A percentile compares a stretch with the other conserved stretches of the same genome.
Conservation (phyloP, 2,888 invertebrate genomes). For the Phytoseiulus persimilis region DNA sequence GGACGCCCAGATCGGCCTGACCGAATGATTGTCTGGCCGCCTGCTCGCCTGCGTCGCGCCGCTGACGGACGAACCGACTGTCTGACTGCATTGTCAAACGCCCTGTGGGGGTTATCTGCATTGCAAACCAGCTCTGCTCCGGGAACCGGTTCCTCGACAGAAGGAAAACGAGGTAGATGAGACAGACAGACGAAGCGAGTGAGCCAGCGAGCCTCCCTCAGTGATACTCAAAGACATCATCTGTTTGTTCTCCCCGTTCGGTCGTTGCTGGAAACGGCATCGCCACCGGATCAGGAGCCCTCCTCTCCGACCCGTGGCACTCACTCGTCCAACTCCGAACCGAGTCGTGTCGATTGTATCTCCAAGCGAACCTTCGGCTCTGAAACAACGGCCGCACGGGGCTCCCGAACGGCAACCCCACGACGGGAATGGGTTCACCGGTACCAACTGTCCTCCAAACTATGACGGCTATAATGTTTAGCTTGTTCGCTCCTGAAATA, state of each 20-base stretch:
- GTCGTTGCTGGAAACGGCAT: neutral
- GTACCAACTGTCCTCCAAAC: too few relatives aligned
- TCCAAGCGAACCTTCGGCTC: neutral
- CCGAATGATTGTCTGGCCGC: too few relatives aligned
- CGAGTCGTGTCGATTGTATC: neutral
- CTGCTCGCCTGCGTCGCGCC: too few relatives aligned
- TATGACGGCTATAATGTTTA: too few relatives aligned
- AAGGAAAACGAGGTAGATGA: neutral
- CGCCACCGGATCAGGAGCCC: neutral
- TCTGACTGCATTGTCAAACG: neutral
- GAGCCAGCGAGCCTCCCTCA: neutral
- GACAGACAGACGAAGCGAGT: neutral
- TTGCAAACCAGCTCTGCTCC: conserved; percentile 29
- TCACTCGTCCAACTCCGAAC: neutral
- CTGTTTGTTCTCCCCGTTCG: neutral
- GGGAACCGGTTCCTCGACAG: neutral
- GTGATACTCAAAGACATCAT: neutral
- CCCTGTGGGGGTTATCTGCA: conserved; percentile 32
- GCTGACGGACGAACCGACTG: neutral
- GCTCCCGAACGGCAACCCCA: neutral
- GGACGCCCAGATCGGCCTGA: neutral
- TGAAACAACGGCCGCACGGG: neutral
- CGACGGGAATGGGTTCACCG: too few relatives aligned
- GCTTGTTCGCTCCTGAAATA: too few relatives aligned
- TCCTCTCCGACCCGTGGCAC: neutral